phyloP scores from a whole-genome alignment of 2,113 vertebrate genomes.

The Eulemur macaco region DNA sequence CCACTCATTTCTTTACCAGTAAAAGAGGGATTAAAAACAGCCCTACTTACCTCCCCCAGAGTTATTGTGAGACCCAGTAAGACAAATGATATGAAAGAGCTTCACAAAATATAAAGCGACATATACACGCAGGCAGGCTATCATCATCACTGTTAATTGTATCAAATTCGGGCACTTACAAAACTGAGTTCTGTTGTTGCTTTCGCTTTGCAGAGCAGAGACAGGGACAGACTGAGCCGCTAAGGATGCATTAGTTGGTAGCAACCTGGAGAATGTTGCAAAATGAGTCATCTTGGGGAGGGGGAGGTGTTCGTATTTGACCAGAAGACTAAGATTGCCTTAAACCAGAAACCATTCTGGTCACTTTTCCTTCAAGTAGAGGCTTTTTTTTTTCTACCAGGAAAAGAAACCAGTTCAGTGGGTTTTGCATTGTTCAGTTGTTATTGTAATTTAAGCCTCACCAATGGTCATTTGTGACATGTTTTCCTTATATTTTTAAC shows the following conservation, averaged over 20 bases:
- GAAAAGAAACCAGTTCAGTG: constrained; percentile 58
- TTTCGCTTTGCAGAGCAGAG: constrained; percentile 20
- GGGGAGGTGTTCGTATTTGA: constrained; percentile 20
- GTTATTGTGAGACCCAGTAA: neutral
- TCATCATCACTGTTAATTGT: neutral
- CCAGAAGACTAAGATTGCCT: constrained; percentile 48
- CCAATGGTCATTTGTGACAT: neutral
- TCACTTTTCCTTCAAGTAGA: neutral
- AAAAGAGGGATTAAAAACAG: constrained; percentile 16
- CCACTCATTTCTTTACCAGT: neutral
- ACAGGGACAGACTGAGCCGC: neutral
- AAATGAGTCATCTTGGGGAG: neutral
- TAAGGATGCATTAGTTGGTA: neutral
- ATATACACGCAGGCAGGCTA: neutral
- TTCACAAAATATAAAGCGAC: neutral
- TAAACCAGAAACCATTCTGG: constrained; percentile 30
- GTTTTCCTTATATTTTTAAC: constrained; percentile 40
- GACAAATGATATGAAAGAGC: neutral
- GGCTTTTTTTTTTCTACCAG: neutral
- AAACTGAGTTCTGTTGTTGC: neutral
- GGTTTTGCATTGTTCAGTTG: constrained; percentile 43
- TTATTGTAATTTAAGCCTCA: constrained; percentile 27
- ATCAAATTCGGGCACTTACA: neutral
- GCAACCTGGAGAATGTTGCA: constrained; percentile 24
- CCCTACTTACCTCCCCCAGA: neutral